These are phyloP conservation scores for Istiophorus platypterus DNA, from an alignment of 2,113 vertebrate genomes.

Conservation along the genomic window DNA sequence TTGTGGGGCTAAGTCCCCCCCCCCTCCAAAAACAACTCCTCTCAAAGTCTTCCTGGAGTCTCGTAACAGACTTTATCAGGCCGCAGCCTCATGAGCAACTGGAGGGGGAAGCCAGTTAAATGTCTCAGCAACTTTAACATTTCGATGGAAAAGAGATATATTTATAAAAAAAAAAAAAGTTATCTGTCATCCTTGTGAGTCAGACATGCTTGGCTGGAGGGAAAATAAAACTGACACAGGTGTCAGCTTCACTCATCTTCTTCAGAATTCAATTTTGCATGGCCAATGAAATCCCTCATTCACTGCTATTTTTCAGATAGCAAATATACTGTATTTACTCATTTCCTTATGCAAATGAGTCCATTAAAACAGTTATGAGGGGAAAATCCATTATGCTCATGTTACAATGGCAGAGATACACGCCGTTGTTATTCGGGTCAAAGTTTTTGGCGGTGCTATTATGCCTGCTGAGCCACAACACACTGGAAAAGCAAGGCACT, in stretches of 20 bases:
- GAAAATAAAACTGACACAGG: conserved; percentile 70
- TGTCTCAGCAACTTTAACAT: conserved; percentile 45
- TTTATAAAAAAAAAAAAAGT: conserved; percentile 41
- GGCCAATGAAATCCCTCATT: conserved; percentile 57
- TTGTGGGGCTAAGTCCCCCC: neutral
- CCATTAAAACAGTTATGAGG: conserved; percentile 74
- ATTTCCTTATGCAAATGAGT: conserved; percentile 79
- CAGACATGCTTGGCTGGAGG: conserved; percentile 43
- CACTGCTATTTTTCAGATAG: conserved; percentile 73
- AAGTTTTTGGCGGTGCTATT: conserved; percentile 67
- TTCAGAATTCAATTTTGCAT: conserved; percentile 61
- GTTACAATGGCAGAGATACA: conserved; percentile 50
- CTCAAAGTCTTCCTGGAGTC: conserved; percentile 16
- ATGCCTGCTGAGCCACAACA: conserved; percentile 34
- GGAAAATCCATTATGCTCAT: conserved; percentile 64
- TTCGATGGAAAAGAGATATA: neutral
- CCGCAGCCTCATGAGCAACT: conserved; percentile 11
- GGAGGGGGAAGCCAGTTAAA: conserved; percentile 38
- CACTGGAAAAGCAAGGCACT: conserved; percentile 10
- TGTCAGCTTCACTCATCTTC: conserved; percentile 63
- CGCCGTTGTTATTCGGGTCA: conserved; percentile 70
- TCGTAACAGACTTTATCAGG: conserved; percentile 47
- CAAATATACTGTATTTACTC: conserved; percentile 68
- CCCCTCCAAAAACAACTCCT: conserved; percentile 2
- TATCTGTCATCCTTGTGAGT: conserved; percentile 47